Percentiles rank a stretch among this genome's conserved stretches.
Conservation (phyloP, 2,888 invertebrate genomes). For the Abscondita cerata region DNA sequence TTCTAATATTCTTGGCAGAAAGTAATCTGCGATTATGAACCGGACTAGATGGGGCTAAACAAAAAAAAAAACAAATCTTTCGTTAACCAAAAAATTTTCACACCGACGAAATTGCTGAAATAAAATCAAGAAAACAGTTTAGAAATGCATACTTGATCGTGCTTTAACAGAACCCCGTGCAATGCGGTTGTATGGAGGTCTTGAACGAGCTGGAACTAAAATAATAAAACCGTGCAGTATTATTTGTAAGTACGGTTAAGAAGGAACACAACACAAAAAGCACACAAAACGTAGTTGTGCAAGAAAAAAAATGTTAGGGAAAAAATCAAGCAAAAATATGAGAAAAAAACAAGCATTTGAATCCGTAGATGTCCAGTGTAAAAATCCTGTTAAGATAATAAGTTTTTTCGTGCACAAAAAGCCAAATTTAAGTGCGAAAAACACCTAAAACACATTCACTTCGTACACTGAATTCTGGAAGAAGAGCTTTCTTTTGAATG, state of each 20-base stretch:
- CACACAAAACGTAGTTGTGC: neutral
- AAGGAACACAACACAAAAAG: neutral
- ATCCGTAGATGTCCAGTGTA: constrained; percentile 8
- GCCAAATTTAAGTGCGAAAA: constrained; percentile 31
- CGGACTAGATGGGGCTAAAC: constrained; percentile 86
- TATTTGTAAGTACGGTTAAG: neutral
- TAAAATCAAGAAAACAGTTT: constrained; percentile 8
- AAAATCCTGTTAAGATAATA: constrained; percentile 2
- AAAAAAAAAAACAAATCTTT: no score
- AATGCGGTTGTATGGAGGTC: constrained; percentile 51
- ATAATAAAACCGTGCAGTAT: constrained; percentile 24
- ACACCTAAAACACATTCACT: constrained; percentile 38
- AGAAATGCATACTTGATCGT: constrained; percentile 56
- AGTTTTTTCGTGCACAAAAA: constrained; percentile 28
- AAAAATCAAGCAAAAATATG: constrained; percentile 8
- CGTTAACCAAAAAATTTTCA: no score
- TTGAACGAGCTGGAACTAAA: constrained; percentile 50
- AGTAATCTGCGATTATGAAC: constrained; percentile 85
- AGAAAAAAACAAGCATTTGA: constrained; percentile 7
- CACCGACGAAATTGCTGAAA: no score
- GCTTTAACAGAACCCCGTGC: constrained; percentile 53
- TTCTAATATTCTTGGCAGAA: constrained; percentile 82
- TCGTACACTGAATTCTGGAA: constrained; percentile 68
- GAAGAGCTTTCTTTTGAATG: constrained; percentile 65
- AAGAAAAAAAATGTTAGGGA: neutral